Evolutionary conservation across 1,140 invertebrate genomes (phyloP).

Genomic region (Bombus polaris): DNA sequence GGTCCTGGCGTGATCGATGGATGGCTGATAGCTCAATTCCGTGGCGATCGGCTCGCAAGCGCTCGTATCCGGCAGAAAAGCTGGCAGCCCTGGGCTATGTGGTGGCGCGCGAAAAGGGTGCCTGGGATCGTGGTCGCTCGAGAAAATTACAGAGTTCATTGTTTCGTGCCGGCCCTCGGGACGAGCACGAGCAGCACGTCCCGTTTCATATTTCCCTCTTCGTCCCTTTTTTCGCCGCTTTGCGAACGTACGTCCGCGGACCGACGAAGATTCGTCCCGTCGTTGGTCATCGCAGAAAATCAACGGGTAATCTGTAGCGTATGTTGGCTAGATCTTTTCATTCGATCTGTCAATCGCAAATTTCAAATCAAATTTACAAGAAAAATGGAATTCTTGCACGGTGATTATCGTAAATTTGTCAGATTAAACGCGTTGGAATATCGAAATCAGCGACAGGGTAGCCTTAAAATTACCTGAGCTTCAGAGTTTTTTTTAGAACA

Average conservation of each 20-base stretch:
- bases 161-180: slow-evolving; percentile 61
- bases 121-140: slow-evolving; percentile 58
- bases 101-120: slow-evolving; percentile 66
- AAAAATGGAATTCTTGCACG: too few relatives aligned
- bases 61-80: slow-evolving; percentile 50
- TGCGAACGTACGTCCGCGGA: slow-evolving; percentile 12
- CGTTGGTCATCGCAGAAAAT: too few relatives aligned
- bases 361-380: too few relatives aligned
- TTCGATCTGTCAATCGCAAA: too few relatives aligned
- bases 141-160: slow-evolving; percentile 72
- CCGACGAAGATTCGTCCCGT: too few relatives aligned
- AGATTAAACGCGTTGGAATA: neutral
- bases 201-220: slow-evolving; percentile 47
- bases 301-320: slow-evolving; percentile 3
- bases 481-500: too few relatives aligned
- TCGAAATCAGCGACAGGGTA: neutral
- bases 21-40: slow-evolving; percentile 54
- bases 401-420: neutral
- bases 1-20: neutral
- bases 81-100: slow-evolving; percentile 62
- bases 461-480: neutral
- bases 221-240: slow-evolving; percentile 35
- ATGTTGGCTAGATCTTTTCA: too few relatives aligned
- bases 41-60: slow-evolving; percentile 45
- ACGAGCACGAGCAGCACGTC: slow-evolving; percentile 30